A percentile compares a stretch with the other conserved stretches of the same genome.
Evolutionary conservation across 1,140 invertebrate genomes (phyloP).

Genomic region (Notospermus geniculatus): DNA sequence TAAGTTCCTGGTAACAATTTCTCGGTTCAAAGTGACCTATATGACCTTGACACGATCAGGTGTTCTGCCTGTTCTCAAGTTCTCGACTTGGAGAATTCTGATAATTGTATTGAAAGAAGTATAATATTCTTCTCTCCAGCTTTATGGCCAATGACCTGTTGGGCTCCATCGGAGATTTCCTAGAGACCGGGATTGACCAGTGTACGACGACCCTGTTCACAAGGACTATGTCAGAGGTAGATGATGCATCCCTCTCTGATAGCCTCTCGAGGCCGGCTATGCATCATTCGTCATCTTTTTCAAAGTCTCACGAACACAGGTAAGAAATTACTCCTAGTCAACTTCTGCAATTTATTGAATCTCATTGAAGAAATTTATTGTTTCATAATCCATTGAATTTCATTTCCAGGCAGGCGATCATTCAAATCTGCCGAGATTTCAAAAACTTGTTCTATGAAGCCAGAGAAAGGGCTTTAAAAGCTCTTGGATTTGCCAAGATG

Average conservation of each 20-base stretch:
- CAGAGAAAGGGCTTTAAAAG: slow-evolving; percentile 75
- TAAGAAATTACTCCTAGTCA: neutral
- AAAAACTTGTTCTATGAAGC: slow-evolving; percentile 76
- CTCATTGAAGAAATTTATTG: no score
- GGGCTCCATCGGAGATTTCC: slow-evolving; percentile 58
- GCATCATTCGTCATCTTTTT: neutral
- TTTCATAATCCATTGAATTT: slow-evolving; percentile 14
- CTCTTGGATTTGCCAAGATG: slow-evolving; percentile 74
- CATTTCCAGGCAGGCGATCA: slow-evolving; percentile 61
- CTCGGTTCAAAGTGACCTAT: no score
- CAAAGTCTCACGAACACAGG: neutral
- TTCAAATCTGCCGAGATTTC: slow-evolving; percentile 72
- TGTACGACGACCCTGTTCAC: slow-evolving; percentile 49
- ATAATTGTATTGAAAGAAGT: no score
- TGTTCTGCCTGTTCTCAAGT: no score
- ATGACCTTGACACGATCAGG: no score
- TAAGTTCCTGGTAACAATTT: no score
- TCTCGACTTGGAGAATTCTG: neutral
- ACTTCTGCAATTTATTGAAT: no score
- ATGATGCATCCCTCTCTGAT: slow-evolving; percentile 10
- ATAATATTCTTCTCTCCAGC: slow-evolving; percentile 31
- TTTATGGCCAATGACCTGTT: slow-evolving; percentile 59
- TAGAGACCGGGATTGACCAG: slow-evolving; percentile 60
- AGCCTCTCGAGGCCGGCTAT: no score
- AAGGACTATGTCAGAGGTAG: slow-evolving; percentile 24